A percentile compares a stretch with the other conserved stretches of the same genome.
These are phyloP conservation scores for Perognathus longimembris DNA, from an alignment of 2,113 vertebrate species.

Conservation along the genomic window DNA sequence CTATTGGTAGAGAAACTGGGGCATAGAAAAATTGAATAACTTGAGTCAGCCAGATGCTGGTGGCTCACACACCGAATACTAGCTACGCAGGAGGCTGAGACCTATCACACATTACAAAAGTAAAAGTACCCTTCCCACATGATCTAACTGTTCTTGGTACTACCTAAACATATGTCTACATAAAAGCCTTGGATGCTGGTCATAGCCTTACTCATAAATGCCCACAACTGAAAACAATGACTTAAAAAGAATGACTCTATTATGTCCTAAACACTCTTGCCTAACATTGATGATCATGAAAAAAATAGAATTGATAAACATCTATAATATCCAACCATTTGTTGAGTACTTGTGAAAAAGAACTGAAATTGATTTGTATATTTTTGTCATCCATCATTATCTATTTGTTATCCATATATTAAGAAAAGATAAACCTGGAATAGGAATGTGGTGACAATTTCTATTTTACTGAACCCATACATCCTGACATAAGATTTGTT, in stretches of 20 bases:
- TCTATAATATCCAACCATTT: not conserved
- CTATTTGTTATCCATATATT: not conserved
- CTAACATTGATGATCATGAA: not conserved
- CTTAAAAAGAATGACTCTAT: not conserved
- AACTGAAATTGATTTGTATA: not conserved
- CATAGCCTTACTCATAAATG: not conserved
- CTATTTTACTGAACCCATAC: constrained; percentile 3
- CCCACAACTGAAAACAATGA: not conserved
- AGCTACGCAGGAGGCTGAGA: too few relatives aligned
- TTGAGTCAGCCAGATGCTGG: not conserved
- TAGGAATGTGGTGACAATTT: not conserved
- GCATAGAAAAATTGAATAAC: not conserved
- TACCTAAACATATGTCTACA: not conserved
- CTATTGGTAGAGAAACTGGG: not conserved
- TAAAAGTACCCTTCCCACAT: not conserved
- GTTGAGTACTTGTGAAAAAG: not conserved
- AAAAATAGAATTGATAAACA: not conserved
- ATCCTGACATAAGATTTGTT: not conserved
- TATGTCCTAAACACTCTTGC: not conserved
- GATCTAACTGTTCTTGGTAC: not conserved
- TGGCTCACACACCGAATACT: too few relatives aligned
- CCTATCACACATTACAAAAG: too few relatives aligned
- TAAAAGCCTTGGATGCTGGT: not conserved
- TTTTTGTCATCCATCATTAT: not conserved
- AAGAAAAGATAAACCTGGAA: not conserved